Conservation (phyloP, 2,113 vertebrate species). For the Collichthys lucidus region DNA sequence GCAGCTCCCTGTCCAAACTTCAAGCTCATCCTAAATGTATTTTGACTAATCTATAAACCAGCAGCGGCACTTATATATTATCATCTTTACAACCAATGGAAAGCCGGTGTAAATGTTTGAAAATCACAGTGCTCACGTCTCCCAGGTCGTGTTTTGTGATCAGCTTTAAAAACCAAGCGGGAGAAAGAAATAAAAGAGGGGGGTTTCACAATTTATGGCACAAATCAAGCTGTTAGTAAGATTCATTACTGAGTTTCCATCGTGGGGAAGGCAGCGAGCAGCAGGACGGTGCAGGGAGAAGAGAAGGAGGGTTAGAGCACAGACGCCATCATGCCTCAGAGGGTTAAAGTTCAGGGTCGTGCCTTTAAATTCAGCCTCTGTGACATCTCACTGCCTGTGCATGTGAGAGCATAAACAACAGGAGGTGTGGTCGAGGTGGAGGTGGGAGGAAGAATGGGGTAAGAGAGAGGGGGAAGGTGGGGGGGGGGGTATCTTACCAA, state of each 20-base stretch:
- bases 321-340: conserved; percentile 45
- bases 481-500: conserved; percentile 70
- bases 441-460: not conserved
- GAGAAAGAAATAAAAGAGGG: not conserved
- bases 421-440: conserved; percentile 13
- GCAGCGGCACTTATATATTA: not conserved
- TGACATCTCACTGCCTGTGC: not conserved
- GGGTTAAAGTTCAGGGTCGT: conserved; percentile 8
- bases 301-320: not conserved
- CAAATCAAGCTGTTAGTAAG: conserved; percentile 16
- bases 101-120: not conserved
- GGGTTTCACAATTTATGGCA: not conserved
- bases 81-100: not conserved
- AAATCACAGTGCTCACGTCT: not conserved
- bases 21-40: no score
- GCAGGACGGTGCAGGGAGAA: conserved; percentile 1
- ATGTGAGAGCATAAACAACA: not conserved
- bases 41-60: not conserved
- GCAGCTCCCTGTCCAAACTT: no score
- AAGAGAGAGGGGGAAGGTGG: not conserved
- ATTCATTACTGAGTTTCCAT: not conserved
- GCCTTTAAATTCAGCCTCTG: conserved; percentile 9
- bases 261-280: conserved; percentile 15
- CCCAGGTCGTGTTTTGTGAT: not conserved
- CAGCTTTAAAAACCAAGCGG: conserved; percentile 1